Evolutionary conservation across 2,888 invertebrate genomes (phyloP), one percentile per base, ranked within the genome.

Genomic region (Nomada fucata): DNA sequence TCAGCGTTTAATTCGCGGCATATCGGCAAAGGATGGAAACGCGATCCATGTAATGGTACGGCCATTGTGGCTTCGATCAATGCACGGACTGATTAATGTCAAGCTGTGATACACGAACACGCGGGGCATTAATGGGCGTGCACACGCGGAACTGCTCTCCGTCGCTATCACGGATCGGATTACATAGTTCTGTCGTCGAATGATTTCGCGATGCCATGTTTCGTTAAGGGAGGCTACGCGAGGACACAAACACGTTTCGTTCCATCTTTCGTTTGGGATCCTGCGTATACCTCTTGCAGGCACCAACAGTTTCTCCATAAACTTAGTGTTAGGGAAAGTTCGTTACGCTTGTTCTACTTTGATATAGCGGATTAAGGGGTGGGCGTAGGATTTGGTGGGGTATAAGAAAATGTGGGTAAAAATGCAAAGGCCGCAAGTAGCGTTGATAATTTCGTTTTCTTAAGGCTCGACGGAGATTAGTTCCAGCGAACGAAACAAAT

Each of bases 31-130:
- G 79, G 69, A 67, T 72, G 55, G 76, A 52, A 52, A 76, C 73
- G 69, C 68, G 76, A 81, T 73, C 84, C 85, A 76, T 85, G 84
- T 86, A 87, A 88, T 85, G 80, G 80, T 76, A 75, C 65, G 77
- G 85, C 83, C 82, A 90, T 90, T 89, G 89, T 88, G 84, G 86
- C 77, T 79, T 86, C 85, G 89, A 88, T 91, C 91, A 90, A 89
- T 89, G 90, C 87, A 77, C 79, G 85, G 87, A 89, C 90, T 90
- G 91, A 90, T 91, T 91, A 91, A 91, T 88, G 87, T 79, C 82
- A 85, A 86, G 81, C 79, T 79, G 80, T 81, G 85, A 79, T 78
- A 79, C 82, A 75, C 72, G 63, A 73, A 60, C 77, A 78, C 74
- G 55, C 59, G 42, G 1, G 2, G 55, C 42, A 67, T 71, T 55